Percentiles rank a stretch among this genome's conserved stretches.
phyloP scores from a whole-genome alignment of 2,797 vertebrate genomes.

The Hylomyscus alleni region DNA sequence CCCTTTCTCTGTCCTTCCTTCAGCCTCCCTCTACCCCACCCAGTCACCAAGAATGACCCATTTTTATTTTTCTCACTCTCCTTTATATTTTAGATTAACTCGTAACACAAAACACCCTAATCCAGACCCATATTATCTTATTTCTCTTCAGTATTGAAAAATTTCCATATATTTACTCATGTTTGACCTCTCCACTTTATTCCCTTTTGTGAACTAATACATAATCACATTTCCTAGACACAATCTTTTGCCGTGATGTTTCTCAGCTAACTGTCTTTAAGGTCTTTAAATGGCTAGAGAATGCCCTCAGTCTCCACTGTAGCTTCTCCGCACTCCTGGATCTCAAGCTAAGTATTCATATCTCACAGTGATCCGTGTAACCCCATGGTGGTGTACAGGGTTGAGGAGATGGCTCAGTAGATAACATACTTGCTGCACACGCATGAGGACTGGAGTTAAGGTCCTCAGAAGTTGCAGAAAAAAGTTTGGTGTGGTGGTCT shows the following conservation, averaged over 20 bases:
- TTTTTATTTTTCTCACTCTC: neutral
- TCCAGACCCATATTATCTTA: neutral
- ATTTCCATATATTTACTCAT: neutral
- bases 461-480: too few relatives aligned
- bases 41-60: neutral
- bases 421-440: neutral
- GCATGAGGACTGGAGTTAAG: neutral
- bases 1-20: neutral
- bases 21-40: neutral
- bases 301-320: neutral
- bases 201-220: neutral
- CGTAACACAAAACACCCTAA: neutral
- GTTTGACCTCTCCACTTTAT: neutral
- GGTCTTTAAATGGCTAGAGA: neutral
- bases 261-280: neutral
- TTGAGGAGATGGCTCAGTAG: neutral
- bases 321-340: neutral
- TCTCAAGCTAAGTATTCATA: neutral
- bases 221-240: neutral
- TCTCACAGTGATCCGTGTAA: neutral
- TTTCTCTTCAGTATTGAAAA: constrained; percentile 19
- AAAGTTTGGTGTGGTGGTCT: neutral
- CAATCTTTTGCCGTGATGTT: neutral
- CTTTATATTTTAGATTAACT: neutral
- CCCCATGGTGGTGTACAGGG: neutral